Conservation (phyloP, 2,888 invertebrate genomes). For the Zaprionus lineosus region DNA sequence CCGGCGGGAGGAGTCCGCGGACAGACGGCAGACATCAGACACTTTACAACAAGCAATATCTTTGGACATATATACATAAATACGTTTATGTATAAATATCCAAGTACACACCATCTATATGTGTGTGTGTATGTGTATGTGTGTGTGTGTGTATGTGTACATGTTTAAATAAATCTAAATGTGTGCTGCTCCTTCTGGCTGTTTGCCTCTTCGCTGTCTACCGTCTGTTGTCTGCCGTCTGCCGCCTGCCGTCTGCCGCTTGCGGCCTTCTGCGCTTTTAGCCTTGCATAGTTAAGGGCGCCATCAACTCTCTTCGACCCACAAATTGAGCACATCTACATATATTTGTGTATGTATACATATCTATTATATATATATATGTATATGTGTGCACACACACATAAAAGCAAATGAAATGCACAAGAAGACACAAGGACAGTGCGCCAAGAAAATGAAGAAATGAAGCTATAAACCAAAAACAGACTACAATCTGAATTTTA, state of each 20-base stretch:
- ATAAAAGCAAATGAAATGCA: slow-evolving; percentile 14
- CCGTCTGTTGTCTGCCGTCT: slow-evolving; percentile 18
- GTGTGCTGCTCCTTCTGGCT: slow-evolving; percentile 3
- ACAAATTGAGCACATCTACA: neutral
- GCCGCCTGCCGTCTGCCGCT: slow-evolving; percentile 21
- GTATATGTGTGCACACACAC: no score
- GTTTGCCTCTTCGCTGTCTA: slow-evolving; percentile 22
- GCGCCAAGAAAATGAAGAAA: neutral
- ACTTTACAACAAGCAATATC: slow-evolving; percentile 13
- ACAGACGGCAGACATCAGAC: slow-evolving; percentile 27
- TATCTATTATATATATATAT: neutral
- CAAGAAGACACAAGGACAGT: neutral
- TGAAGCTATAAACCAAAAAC: neutral
- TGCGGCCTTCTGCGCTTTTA: slow-evolving; percentile 8
- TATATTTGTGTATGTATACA: neutral
- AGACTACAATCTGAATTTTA: neutral
- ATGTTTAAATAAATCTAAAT: no score
- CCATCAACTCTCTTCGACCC: neutral
- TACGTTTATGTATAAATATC: neutral
- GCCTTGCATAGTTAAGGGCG: slow-evolving; percentile 60
- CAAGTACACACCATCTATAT: neutral
- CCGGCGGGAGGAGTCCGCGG: no score
- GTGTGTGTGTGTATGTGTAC: neutral
- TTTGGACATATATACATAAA: no score
- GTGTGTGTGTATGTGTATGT: neutral